phyloP scores from a whole-genome alignment of 2,888 invertebrate species.

The Thecocarcelia acutangulata region DNA sequence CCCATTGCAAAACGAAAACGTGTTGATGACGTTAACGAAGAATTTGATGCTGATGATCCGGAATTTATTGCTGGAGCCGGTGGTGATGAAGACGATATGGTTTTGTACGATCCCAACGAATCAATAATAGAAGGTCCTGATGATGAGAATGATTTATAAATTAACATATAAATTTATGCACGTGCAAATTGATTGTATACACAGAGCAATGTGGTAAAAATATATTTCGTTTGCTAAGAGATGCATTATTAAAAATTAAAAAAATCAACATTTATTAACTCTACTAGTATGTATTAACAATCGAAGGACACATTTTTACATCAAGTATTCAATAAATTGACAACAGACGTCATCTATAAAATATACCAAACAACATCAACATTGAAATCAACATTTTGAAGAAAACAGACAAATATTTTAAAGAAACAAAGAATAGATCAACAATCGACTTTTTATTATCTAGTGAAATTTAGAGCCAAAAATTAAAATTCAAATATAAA shows the following conservation, averaged over 20 bases:
- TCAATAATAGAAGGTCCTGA: conserved; percentile 66
- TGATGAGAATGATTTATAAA: conserved; percentile 70
- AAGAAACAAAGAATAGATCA: conserved; percentile 59
- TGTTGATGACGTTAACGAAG: conserved; percentile 40
- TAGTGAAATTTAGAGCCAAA: conserved; percentile 76
- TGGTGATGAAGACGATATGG: conserved; percentile 70
- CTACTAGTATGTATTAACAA: conserved; percentile 30
- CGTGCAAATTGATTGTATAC: neutral
- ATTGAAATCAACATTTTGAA: conserved; percentile 36
- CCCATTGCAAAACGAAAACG: conserved; percentile 63
- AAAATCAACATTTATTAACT: conserved; percentile 22
- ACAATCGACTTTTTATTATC: conserved; percentile 68
- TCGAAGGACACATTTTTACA: conserved; percentile 4
- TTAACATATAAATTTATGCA: conserved; percentile 3
- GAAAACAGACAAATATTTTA: conserved; percentile 61
- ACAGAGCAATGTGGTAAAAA: neutral
- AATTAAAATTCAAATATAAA: conserved; percentile 72
- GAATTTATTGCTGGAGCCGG: conserved; percentile 18
- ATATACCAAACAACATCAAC: conserved; percentile 10
- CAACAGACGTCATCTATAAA: conserved; percentile 10
- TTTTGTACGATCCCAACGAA: conserved; percentile 72
- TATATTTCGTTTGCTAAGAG: conserved; percentile 31
- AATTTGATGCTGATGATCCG: conserved; percentile 55
- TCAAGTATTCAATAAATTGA: conserved; percentile 16
- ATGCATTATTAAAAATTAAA: conserved; percentile 53